phyloP scores from a whole-genome alignment of 2,113 vertebrate species.

The Thryonomys swinderianus region DNA sequence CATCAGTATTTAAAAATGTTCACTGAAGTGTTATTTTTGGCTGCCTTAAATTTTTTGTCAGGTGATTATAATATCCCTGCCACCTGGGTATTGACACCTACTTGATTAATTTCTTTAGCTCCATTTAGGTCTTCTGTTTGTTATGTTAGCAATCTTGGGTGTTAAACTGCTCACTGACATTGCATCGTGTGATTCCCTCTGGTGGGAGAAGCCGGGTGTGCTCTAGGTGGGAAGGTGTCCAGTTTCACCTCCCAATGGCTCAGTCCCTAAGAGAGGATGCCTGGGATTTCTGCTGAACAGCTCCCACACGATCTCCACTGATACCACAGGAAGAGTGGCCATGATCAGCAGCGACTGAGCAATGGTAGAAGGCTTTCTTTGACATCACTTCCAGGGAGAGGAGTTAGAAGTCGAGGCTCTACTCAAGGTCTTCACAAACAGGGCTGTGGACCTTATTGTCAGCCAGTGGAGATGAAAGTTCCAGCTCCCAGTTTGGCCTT shows the following conservation, averaged over 20 bases:
- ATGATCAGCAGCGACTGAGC: background rate
- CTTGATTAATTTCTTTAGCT: background rate
- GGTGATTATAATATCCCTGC: background rate
- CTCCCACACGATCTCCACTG: background rate
- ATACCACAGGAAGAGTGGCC: background rate
- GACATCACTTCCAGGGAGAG: background rate
- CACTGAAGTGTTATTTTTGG: background rate
- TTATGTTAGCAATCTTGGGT: background rate
- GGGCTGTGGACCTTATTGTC: background rate
- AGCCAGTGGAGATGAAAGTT: background rate
- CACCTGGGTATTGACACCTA: background rate
- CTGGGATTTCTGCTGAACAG: background rate
- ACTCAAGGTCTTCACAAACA: background rate
- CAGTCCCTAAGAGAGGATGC: fast-evolving
- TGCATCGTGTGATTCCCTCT: background rate
- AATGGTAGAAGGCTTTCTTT: background rate
- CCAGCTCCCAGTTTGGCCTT: background rate
- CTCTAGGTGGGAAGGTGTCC: background rate
- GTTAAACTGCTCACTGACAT: background rate
- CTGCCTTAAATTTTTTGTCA: background rate
- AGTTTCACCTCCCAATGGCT: background rate
- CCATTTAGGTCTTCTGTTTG: background rate
- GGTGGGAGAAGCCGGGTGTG: background rate
- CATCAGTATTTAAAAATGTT: background rate
- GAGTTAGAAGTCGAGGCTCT: background rate